A percentile compares a stretch with the other conserved stretches of the same genome.
Evolutionary conservation across 2,113 vertebrate species (phyloP).

Genomic region (Forbesichthys papilliferus): DNA sequence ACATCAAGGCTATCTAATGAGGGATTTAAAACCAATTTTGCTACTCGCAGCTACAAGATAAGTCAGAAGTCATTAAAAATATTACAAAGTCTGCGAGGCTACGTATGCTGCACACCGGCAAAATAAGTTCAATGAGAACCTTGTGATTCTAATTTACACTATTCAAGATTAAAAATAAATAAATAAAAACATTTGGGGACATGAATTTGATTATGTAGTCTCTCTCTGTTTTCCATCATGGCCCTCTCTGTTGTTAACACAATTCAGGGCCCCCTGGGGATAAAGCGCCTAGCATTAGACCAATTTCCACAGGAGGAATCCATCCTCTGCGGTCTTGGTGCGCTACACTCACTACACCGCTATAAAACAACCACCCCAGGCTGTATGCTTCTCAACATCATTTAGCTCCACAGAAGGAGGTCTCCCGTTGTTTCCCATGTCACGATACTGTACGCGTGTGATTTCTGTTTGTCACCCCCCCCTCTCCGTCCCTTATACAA

Average conservation of each 20-base stretch:
- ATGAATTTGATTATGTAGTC: constrained; percentile 51
- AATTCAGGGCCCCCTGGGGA: constrained; percentile 37
- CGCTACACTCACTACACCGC: constrained; percentile 57
- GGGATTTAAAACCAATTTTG: constrained; percentile 31
- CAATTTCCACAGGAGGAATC: constrained; percentile 64
- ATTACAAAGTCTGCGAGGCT: constrained; percentile 8
- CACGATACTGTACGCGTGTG: constrained; percentile 6
- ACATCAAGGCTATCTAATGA: constrained; percentile 58
- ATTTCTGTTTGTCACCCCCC: background rate
- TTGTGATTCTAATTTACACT: constrained; percentile 34
- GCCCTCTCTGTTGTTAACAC: constrained; percentile 38
- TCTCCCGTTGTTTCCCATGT: constrained; percentile 30
- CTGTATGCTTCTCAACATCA: constrained; percentile 48
- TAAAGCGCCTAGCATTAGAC: constrained; percentile 54
- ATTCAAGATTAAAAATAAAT: constrained; percentile 43
- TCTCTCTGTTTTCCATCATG: constrained; percentile 30
- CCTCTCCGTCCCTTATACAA: constrained; percentile 23
- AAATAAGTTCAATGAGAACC: background rate
- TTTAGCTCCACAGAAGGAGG: constrained; percentile 50
- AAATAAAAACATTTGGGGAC: constrained; percentile 30
- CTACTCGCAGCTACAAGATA: constrained; percentile 33
- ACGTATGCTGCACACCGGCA: constrained; percentile 26
- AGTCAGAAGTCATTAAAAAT: constrained; percentile 19
- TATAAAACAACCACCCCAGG: constrained; percentile 59
- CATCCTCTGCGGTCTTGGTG: constrained; percentile 47